phyloP scores from a whole-genome alignment of 2,888 invertebrate genomes.

The Trichopoda pennipes region DNA sequence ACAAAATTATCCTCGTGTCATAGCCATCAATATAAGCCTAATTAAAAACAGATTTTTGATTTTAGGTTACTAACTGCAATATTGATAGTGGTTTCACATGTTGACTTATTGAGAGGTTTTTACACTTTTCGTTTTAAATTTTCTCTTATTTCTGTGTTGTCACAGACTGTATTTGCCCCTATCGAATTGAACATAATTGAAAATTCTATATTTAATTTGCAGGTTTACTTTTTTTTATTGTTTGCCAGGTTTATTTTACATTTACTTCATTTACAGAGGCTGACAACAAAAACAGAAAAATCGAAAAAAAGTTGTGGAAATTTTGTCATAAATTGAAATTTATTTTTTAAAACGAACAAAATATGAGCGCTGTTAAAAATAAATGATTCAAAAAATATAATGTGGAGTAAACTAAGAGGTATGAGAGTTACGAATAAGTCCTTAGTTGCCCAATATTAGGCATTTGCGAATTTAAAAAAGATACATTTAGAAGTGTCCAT shows the following conservation, averaged over 20 bases:
- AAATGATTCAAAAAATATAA: no score
- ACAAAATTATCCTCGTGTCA: constrained; percentile 50
- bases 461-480: no score
- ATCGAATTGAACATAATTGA: background rate
- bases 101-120: constrained; percentile 10
- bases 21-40: constrained; percentile 54
- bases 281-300: no score
- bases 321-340: no score
- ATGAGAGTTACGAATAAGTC: no score
- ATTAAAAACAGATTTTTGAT: constrained; percentile 60
- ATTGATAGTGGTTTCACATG: constrained; percentile 40
- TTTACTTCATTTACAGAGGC: no score
- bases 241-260: no score
- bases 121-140: constrained; percentile 8
- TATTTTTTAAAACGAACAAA: background rate
- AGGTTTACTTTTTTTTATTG: background rate
- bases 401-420: no score
- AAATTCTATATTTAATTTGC: constrained; percentile 1
- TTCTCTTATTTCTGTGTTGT: background rate
- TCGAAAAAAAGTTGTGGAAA: no score
- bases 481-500: no score
- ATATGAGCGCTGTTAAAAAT: no score
- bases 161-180: background rate
- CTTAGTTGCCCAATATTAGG: no score
- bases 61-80: constrained; percentile 35